These are phyloP conservation scores for Eretmocerus hayati DNA, from an alignment of 2,888 invertebrate genomes.

Conservation along the genomic window DNA sequence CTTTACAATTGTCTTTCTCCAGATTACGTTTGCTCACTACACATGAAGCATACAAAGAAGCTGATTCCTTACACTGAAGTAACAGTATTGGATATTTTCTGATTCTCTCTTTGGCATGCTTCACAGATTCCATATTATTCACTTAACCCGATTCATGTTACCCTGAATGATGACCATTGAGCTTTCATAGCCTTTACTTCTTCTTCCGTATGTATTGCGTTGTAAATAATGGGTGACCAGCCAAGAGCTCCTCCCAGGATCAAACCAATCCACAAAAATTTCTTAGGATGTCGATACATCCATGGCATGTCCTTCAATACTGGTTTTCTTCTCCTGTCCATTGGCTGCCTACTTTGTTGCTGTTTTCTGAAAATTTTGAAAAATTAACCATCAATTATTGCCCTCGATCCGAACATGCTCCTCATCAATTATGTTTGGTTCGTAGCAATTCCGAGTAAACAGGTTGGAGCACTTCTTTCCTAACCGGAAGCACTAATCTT, in stretches of 20 bases:
- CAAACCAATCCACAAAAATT: constrained; percentile 12
- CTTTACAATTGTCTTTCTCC: constrained; percentile 64
- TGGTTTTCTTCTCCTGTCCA: background rate
- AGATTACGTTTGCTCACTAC: constrained; percentile 67
- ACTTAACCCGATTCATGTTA: too few species aligned
- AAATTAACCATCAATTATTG: background rate
- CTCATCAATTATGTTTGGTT: too few species aligned
- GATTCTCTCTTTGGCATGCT: constrained; percentile 65
- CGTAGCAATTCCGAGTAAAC: too few species aligned
- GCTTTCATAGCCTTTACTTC: background rate
- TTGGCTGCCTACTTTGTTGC: constrained; percentile 1
- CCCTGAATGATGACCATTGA: constrained; percentile 16
- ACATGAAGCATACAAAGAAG: constrained; percentile 69
- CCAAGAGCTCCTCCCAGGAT: constrained; percentile 38
- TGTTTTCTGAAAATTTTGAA: constrained; percentile 23
- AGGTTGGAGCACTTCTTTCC: too few species aligned
- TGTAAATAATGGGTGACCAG: constrained; percentile 8
- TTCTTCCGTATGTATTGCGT: background rate
- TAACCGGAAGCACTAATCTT: too few species aligned
- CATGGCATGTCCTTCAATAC: constrained; percentile 7
- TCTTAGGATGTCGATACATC: constrained; percentile 12
- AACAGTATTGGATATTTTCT: constrained; percentile 68
- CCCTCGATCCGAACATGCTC: too few species aligned
- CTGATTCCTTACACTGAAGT: constrained; percentile 65
- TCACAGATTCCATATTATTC: constrained; percentile 72